Evolutionary conservation across 1,140 invertebrate genomes (phyloP).

Genomic region (Drosophila seguyi): DNA sequence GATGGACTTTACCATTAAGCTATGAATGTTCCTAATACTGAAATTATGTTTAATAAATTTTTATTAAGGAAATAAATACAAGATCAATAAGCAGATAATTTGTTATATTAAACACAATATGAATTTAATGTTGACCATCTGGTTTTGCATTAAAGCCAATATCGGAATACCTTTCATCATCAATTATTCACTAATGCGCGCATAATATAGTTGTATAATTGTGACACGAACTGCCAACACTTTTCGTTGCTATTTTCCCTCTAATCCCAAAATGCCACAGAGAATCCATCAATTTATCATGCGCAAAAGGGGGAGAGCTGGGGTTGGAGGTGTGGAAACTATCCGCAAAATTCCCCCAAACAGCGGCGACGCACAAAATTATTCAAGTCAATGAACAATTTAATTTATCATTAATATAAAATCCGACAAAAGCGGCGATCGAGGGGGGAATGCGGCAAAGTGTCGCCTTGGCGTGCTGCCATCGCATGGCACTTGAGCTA

Average conservation of each 20-base stretch:
- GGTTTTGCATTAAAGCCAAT: not conserved
- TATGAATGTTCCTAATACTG: too few relatives aligned
- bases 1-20: too few relatives aligned
- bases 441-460: conserved; percentile 21
- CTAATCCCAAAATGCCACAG: conserved; percentile 35
- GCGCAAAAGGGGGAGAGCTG: conserved; percentile 9
- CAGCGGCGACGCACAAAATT: conserved; percentile 77
- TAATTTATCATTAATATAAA: conserved; percentile 84
- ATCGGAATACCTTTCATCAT: conserved; percentile 33
- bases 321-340: conserved; percentile 41
- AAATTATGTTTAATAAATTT: not conserved
- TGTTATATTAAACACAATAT: not conserved
- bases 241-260: conserved; percentile 19
- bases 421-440: conserved; percentile 59
- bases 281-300: conserved; percentile 76
- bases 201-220: conserved; percentile 78
- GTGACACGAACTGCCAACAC: conserved; percentile 47
- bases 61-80: not conserved
- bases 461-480: conserved; percentile 79
- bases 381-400: conserved; percentile 84
- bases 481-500: conserved; percentile 75
- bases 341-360: conserved; percentile 53
- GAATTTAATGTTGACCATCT: not conserved
- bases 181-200: conserved; percentile 71
- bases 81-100: not conserved